Percentiles rank a stretch among this genome's conserved stretches.
Conservation (phyloP, 2,888 invertebrate species). For the Thumatha senex region DNA sequence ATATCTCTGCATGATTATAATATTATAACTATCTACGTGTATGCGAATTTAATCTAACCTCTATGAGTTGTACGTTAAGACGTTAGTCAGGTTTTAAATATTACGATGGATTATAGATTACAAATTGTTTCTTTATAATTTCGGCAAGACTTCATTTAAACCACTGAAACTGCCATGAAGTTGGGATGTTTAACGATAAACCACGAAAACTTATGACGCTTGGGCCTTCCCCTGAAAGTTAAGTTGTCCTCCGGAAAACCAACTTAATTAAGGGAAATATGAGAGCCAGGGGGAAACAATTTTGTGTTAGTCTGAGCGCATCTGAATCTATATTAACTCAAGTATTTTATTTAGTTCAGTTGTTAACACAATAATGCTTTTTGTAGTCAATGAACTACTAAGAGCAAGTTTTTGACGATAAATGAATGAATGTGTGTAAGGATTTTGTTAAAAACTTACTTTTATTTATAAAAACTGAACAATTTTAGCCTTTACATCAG, state of each 20-base stretch:
- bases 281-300: constrained; percentile 17
- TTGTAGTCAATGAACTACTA: no score
- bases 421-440: no score
- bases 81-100: no score
- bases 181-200: constrained; percentile 28
- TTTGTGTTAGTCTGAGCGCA: constrained; percentile 18
- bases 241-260: constrained; percentile 18
- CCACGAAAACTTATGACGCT: constrained; percentile 35
- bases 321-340: constrained; percentile 14
- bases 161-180: constrained; percentile 16
- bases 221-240: constrained; percentile 28
- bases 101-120: constrained; percentile 15
- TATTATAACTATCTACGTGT: no score
- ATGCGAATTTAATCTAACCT: no score
- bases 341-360: background rate
- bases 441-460: no score
- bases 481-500: no score
- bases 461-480: no score
- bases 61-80: no score
- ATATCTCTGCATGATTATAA: no score
- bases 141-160: constrained; percentile 2
- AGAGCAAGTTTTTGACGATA: no score
- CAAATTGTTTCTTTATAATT: constrained; percentile 7
- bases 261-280: constrained; percentile 16
- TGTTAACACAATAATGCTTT: no score